phyloP scores from a whole-genome alignment of 1,140 invertebrate species.

The Battus philenor region DNA sequence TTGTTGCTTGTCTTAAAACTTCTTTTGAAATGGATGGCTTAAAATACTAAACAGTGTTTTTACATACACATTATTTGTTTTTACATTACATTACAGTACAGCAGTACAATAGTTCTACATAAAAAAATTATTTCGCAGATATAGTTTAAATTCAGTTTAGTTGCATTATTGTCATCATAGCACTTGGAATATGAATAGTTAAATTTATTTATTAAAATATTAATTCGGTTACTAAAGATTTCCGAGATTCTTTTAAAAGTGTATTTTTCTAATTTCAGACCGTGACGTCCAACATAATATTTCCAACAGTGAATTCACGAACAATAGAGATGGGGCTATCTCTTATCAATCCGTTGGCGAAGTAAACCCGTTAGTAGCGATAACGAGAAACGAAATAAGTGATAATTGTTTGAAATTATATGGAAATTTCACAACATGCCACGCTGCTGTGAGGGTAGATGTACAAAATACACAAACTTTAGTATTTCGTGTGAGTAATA shows the following conservation, averaged over 20 bases:
- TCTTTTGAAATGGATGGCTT: no score
- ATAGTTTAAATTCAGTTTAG: no score
- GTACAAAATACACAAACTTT: constrained; percentile 96
- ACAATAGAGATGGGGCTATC: constrained; percentile 93
- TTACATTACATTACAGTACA: no score
- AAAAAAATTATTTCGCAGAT: no score
- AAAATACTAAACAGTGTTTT: no score
- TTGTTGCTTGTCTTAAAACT: no score
- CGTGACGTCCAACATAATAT: constrained; percentile 95
- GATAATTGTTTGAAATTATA: constrained; percentile 94
- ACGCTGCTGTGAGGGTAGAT: constrained; percentile 88
- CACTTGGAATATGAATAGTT: no score
- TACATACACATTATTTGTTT: no score
- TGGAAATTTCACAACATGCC: constrained; percentile 95
- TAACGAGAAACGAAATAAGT: constrained; percentile 91
- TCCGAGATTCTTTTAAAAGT: constrained; percentile 4
- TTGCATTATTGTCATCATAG: no score
- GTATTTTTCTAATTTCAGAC: constrained; percentile 81
- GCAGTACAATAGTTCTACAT: no score
- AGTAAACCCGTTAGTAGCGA: constrained; percentile 93
- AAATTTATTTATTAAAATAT: no score
- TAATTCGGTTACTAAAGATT: no score
- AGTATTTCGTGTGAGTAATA: constrained; percentile 86
- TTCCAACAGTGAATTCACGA: constrained; percentile 87
- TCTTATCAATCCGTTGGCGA: constrained; percentile 94